These are phyloP conservation scores for Drosophila setosimentum DNA, from an alignment of 2,888 invertebrate species.

Conservation along the genomic window DNA sequence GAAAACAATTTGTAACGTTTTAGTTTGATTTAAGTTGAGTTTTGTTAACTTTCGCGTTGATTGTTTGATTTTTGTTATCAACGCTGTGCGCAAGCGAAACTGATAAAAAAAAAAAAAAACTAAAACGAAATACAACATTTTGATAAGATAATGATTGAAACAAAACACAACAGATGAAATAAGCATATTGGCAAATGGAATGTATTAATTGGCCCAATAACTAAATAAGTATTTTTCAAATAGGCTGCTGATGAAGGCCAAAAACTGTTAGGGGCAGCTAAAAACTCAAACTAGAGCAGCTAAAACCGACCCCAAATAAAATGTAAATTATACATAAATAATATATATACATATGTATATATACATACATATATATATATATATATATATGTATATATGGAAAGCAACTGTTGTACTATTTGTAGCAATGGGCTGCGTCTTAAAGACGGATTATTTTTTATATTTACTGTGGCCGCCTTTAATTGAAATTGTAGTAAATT, in stretches of 20 bases:
- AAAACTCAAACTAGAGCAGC: slow-evolving; percentile 8
- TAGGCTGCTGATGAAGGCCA: slow-evolving; percentile 1
- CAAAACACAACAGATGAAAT: not conserved
- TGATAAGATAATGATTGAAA: slow-evolving; percentile 39
- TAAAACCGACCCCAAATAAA: slow-evolving; percentile 14
- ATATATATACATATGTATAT: slow-evolving; percentile 26
- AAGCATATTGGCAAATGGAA: slow-evolving; percentile 50
- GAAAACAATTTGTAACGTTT: slow-evolving; percentile 29
- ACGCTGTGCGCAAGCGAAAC: slow-evolving; percentile 75
- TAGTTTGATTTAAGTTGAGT: slow-evolving; percentile 51
- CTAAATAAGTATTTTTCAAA: slow-evolving; percentile 59
- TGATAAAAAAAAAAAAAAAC: slow-evolving; percentile 25
- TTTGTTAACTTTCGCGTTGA: slow-evolving; percentile 68
- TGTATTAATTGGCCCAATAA: slow-evolving; percentile 67
- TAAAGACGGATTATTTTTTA: slow-evolving; percentile 60
- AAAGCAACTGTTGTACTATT: slow-evolving; percentile 51
- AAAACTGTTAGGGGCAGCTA: slow-evolving; percentile 31
- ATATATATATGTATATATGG: slow-evolving; percentile 26
- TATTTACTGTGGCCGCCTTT: slow-evolving; percentile 47
- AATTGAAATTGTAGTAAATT: slow-evolving; percentile 66
- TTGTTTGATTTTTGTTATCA: slow-evolving; percentile 66
- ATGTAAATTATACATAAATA: slow-evolving; percentile 56
- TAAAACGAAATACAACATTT: slow-evolving; percentile 24
- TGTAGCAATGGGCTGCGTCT: slow-evolving; percentile 57
- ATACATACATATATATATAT: slow-evolving; percentile 18